Percentiles rank a stretch among this genome's conserved stretches.
phyloP scores from a whole-genome alignment of 2,888 invertebrate species.

The Apotomis betuletana region DNA sequence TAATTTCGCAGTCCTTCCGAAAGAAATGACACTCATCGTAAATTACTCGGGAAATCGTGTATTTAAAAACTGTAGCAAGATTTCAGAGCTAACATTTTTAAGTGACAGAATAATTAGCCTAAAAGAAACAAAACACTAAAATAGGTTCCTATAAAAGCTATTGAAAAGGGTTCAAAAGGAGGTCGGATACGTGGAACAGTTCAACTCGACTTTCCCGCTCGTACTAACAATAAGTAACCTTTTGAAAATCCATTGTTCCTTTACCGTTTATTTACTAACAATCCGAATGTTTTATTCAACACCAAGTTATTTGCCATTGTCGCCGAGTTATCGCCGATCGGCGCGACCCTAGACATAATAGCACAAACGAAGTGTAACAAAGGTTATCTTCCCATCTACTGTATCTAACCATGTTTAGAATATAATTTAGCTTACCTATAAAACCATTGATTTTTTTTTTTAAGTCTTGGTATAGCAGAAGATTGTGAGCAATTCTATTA shows the following conservation, averaged over 20 bases:
- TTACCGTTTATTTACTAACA: slow-evolving; percentile 26
- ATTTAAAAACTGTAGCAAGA: too few species aligned
- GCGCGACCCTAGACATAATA: slow-evolving; percentile 27
- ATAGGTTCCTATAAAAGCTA: too few species aligned
- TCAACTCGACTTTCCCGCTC: slow-evolving; percentile 10
- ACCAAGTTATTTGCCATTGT: slow-evolving; percentile 30
- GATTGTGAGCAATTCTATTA: too few species aligned
- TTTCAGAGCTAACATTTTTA: too few species aligned
- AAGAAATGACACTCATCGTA: too few species aligned
- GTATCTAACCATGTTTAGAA: neutral
- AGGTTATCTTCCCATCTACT: slow-evolving; percentile 31
- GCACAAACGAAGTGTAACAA: slow-evolving; percentile 23
- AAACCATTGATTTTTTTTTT: too few species aligned
- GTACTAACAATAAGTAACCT: slow-evolving; percentile 31
- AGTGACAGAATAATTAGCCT: too few species aligned
- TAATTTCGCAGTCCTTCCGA: too few species aligned
- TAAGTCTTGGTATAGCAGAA: too few species aligned
- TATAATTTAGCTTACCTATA: too few species aligned
- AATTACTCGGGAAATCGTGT: too few species aligned
- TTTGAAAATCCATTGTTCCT: slow-evolving; percentile 29
- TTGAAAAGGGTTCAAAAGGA: neutral
- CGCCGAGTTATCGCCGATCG: slow-evolving; percentile 25
- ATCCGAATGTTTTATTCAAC: slow-evolving; percentile 32
- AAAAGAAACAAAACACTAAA: too few species aligned
- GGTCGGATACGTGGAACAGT: neutral